Conservation (phyloP, 1,140 invertebrate genomes). For the Cataglyphis hispanica region DNA sequence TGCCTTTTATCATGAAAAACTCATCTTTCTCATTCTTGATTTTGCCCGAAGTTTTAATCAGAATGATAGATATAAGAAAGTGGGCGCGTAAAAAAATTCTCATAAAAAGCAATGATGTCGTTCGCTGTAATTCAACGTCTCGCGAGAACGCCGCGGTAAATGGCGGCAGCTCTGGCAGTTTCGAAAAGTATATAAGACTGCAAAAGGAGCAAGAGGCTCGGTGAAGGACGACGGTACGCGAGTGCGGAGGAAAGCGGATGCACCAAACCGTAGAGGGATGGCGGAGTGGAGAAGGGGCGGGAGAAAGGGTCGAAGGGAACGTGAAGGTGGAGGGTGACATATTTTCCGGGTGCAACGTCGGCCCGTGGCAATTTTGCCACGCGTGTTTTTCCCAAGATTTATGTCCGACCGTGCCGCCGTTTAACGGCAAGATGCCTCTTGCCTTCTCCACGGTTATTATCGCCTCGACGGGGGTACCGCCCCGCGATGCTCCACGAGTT, state of each 20-base stretch:
- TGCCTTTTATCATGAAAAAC: slow-evolving; percentile 1
- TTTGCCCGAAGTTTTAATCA: not conserved
- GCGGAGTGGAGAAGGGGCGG: too few relatives aligned
- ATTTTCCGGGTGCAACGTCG: slow-evolving; percentile 69
- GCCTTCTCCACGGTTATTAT: slow-evolving; percentile 74
- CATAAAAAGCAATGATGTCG: slow-evolving; percentile 58
- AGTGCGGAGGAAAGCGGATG: slow-evolving; percentile 30
- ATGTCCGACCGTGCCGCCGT: slow-evolving; percentile 69
- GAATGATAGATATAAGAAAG: not conserved
- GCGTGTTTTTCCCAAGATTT: slow-evolving; percentile 78
- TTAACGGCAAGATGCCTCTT: slow-evolving; percentile 74
- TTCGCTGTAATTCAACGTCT: slow-evolving; percentile 51
- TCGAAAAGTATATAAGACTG: slow-evolving; percentile 48
- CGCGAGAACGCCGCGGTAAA: slow-evolving; percentile 38
- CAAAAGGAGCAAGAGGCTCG: slow-evolving; percentile 27
- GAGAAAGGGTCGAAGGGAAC: not conserved
- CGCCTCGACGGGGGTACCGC: slow-evolving; percentile 20
- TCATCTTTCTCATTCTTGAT: not conserved
- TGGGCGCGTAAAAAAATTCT: slow-evolving; percentile 32
- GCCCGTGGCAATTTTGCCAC: slow-evolving; percentile 76
- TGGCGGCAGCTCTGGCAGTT: slow-evolving; percentile 20
- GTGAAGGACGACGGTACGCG: slow-evolving; percentile 40
- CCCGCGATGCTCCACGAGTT: slow-evolving; percentile 63
- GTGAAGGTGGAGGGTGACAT: slow-evolving; percentile 58
- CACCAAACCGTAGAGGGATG: not conserved